Evolutionary conservation across 2,888 invertebrate genomes (phyloP), one percentile per base, ranked within the genome.

Genomic region (Achlya flavicornis): DNA sequence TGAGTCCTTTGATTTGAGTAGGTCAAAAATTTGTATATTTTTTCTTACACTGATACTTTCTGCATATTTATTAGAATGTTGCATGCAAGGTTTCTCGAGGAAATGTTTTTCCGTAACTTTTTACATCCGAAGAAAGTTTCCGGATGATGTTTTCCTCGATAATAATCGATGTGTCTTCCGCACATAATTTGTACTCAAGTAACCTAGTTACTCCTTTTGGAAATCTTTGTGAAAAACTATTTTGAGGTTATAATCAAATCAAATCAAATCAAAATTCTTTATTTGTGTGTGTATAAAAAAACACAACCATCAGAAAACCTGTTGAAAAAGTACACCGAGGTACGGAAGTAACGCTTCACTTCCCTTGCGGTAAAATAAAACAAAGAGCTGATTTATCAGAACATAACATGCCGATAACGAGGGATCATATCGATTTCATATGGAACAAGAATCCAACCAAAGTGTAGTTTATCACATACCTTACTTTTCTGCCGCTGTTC

Each of bases 401-500:
- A 48, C 48, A 48, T 48, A 14, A 48, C n/a, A 48, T 46, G 14
- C 2, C 43, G 53, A 53, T 53, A 53, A 53, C 53, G 19, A 19
- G 53, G 10, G 53, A 53, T n/a, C 53, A 19, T 16, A 10, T 14
- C 53, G 53, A 19, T 53, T 53, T 10, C 53, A 53, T 53, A 53
- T 19, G 53, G 7, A 53, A 19, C 53, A 53, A 53, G n/a, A 53
- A 19, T 53, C 53, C 19, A 53, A 53, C 53, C 53, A 53, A 53
- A 53, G 16, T 53, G 53, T 53, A 53, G 53, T 53, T 53, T 53
- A 53, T 19, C 7, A 53, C 53, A n/a, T 10, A 53, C 53, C 53
- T 53, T 53, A 6, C 14, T 58, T 65, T 62, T 62, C 43, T 60
- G 59, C 46, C 19, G 19, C 61, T 61, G 69, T 71, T 75, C 63